Percentiles rank a stretch among this genome's conserved stretches.
Conservation (phyloP, 2,888 invertebrate genomes). For the Ceriagrion tenellum region DNA sequence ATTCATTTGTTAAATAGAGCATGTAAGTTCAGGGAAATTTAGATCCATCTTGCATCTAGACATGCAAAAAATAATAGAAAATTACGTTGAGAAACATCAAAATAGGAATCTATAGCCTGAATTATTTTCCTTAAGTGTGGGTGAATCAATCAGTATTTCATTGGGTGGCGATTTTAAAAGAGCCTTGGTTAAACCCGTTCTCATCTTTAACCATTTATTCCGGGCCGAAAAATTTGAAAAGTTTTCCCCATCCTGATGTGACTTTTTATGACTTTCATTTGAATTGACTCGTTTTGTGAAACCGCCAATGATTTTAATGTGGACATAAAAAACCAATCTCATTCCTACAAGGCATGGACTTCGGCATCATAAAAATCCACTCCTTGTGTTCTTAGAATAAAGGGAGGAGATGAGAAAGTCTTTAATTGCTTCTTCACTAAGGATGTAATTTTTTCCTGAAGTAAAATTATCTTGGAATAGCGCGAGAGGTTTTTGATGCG, state of each 20-base stretch:
- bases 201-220: not conserved
- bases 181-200: not conserved
- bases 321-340: too few species aligned
- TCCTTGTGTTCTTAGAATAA: not conserved
- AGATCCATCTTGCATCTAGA: too few species aligned
- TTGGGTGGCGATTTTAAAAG: not conserved
- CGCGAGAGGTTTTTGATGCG: not conserved
- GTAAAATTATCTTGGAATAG: not conserved
- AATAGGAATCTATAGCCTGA: not conserved
- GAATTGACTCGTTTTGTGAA: slow-evolving; percentile 18
- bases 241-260: not conserved
- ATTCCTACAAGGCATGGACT: not conserved
- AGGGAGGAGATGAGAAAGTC: not conserved
- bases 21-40: too few species aligned
- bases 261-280: slow-evolving; percentile 8
- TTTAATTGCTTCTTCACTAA: not conserved
- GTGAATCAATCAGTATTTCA: not conserved
- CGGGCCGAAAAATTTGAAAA: not conserved
- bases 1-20: too few species aligned
- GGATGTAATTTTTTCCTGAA: not conserved
- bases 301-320: not conserved
- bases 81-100: too few species aligned
- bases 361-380: not conserved
- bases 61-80: too few species aligned
- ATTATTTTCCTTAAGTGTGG: not conserved